phyloP scores from a whole-genome alignment of 2,113 vertebrate genomes.

The Fregetta grallaria region DNA sequence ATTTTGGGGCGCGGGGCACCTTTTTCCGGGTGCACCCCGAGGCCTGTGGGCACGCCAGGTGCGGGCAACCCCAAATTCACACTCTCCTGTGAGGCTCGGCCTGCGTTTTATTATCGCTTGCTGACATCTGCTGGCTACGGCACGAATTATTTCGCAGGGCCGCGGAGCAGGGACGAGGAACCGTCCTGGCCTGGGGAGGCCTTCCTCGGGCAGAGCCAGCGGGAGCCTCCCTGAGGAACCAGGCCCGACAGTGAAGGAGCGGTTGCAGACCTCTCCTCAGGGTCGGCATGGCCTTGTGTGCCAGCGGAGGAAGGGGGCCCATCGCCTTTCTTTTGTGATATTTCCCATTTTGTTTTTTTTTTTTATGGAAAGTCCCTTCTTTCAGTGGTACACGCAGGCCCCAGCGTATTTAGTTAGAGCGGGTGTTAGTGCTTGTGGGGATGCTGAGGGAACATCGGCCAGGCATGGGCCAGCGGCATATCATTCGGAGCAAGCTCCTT shows the following conservation, averaged over 20 bases:
- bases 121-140: slow-evolving; percentile 78
- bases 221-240: accelerated
- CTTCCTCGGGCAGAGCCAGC: background rate
- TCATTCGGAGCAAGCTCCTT: accelerated
- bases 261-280: background rate
- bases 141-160: slow-evolving; percentile 17
- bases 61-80: background rate
- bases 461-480: accelerated
- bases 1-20: background rate
- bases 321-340: background rate
- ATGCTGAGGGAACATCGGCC: accelerated
- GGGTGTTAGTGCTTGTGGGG: background rate
- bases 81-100: background rate
- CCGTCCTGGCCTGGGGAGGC: background rate
- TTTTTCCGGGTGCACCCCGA: accelerated
- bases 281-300: background rate
- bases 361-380: background rate
- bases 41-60: background rate
- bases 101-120: slow-evolving; percentile 69
- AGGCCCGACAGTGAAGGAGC: accelerated
- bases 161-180: background rate
- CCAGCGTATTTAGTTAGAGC: background rate
- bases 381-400: background rate
- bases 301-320: background rate
- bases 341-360: background rate